Conservation (phyloP, 35 echinoderm and acorn worm genomes). For the Acanthaster planci region DNA sequence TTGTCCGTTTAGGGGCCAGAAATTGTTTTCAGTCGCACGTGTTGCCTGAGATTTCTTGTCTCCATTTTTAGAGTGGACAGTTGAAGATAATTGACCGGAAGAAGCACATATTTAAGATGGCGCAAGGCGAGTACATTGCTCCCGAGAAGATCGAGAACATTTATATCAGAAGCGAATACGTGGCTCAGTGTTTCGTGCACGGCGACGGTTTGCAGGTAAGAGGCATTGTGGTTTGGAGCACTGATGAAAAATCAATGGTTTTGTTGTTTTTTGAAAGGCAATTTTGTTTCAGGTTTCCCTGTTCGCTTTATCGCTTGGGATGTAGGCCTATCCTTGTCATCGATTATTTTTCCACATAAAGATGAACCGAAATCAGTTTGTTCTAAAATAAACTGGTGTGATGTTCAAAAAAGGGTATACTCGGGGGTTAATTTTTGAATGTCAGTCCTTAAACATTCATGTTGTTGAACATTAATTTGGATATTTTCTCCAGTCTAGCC, state of each 20-base stretch:
- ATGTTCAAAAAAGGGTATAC: too few species aligned
- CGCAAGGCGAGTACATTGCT: conserved; percentile 73
- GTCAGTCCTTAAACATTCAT: too few species aligned
- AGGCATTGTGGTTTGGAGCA: not conserved
- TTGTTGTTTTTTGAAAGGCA: not conserved
- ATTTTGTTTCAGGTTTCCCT: not conserved
- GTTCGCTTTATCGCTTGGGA: too few species aligned
- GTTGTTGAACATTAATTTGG: too few species aligned
- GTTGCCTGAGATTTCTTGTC: not conserved
- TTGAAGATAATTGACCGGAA: conserved; percentile 90
- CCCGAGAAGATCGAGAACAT: conserved; percentile 73
- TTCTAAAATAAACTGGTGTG: too few species aligned
- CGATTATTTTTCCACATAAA: too few species aligned
- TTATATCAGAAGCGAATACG: conserved; percentile 40
- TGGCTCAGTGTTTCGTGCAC: conserved; percentile 64
- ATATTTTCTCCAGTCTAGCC: conserved; percentile 54
- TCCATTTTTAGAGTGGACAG: conserved; percentile 64
- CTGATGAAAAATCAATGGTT: not conserved
- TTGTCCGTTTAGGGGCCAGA: too few species aligned
- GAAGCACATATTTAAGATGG: conserved; percentile 70
- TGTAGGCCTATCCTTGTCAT: too few species aligned
- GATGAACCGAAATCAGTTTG: too few species aligned
- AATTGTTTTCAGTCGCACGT: too few species aligned
- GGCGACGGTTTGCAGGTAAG: conserved; percentile 66
- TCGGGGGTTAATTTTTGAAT: too few species aligned